Base-by-base conservation (phyloP, 92 coral and sea anemone species). In the Nematostella vectensis region DNA sequence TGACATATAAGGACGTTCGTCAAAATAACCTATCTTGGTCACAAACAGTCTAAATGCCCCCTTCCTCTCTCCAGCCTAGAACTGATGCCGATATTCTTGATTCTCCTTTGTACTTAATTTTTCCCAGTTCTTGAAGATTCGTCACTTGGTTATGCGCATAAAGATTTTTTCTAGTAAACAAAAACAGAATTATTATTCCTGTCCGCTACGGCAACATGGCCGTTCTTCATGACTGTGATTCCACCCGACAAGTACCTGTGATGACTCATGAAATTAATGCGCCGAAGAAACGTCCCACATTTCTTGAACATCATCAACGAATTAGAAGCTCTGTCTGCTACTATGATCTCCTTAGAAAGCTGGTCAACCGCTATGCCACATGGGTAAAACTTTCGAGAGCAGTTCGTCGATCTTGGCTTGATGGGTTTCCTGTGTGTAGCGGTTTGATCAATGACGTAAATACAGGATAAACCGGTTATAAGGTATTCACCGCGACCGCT, bases 201-300 rank as follows among this genome's bases (percentile, higher is more conserved):
- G 63, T 62, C 72, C 1, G 79, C 85, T 27, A 78, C 75, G 15
- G 81, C 85, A 59, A 72, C 67, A 60, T 78, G 81, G 25, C 85
- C 85, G 48, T 78, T 73, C 37, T 59, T 65, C 20, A 73, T 78
- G 2, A 73, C 59, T 3, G 62, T 57, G 2, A 63, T 65, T 2
- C 81, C 85, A 9, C 85, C 85, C 1, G 64, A 62, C 1, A 57
- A 47, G 36, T 78, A 78, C 24, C 50, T 65, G 31, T 65, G 81
- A 21, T 77, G 59, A 6, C 8, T 6, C 6, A 15, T 6, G 55
- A 78, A 73, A 39, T 58, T 55, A 8, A 73, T 54, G 48, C 72
- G 64, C 25, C 85, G 58, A 38, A 74, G 29, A 27, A 78, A 65
- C 25, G 63, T 29, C 6, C 50, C 80, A 26, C 27, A 44, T 0